Evolutionary conservation across 2,888 invertebrate species (phyloP).

Genomic region (Hedya salicella): DNA sequence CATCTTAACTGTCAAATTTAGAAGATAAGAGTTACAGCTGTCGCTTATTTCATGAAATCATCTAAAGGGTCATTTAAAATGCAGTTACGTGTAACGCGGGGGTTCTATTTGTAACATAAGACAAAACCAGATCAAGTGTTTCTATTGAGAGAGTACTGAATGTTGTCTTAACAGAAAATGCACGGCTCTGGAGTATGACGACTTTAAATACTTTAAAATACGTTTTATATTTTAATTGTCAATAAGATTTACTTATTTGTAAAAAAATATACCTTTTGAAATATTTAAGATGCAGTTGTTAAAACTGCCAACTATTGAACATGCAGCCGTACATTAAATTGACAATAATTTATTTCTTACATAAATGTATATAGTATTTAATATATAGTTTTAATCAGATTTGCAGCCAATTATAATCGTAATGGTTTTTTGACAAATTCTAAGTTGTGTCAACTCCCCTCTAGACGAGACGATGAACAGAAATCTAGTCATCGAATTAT

Average conservation of each 20-base stretch:
- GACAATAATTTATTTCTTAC: no score
- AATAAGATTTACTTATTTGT: no score
- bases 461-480: conserved; percentile 36
- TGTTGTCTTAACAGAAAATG: no score
- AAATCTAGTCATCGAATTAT: conserved; percentile 41
- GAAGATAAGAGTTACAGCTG: not conserved
- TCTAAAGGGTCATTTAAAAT: not conserved
- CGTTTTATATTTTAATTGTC: no score
- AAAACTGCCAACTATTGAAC: no score
- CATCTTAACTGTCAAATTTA: not conserved
- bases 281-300: no score
- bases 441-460: conserved; percentile 3
- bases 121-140: not conserved
- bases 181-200: no score
- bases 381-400: no score
- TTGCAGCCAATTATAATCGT: not conserved
- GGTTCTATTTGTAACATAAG: not conserved
- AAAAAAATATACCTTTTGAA: no score
- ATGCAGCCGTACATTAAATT: no score
- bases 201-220: no score
- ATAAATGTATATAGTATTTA: no score
- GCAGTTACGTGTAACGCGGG: not conserved
- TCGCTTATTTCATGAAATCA: not conserved
- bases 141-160: not conserved
- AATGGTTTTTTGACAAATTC: not conserved